These are phyloP conservation scores for Rhabdomys pumilio DNA, from an alignment of 2,797 vertebrate species.

Conservation along the genomic window DNA sequence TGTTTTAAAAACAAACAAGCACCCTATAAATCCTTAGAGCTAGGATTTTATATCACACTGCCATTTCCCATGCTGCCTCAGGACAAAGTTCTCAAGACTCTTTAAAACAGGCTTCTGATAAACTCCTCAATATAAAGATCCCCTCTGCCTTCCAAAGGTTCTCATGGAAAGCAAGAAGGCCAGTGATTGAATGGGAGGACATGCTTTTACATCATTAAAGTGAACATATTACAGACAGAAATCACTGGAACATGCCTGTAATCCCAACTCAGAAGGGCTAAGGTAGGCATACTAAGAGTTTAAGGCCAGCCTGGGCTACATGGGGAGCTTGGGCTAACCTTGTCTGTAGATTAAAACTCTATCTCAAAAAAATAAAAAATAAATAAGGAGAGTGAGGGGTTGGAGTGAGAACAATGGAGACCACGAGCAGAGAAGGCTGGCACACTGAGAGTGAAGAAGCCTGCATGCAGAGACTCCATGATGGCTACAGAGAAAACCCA, in stretches of 20 bases:
- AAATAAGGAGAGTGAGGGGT: background rate
- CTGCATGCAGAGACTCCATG: background rate
- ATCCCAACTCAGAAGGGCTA: background rate
- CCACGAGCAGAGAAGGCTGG: background rate
- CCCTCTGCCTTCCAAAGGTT: constrained; percentile 19
- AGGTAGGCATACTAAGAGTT: background rate
- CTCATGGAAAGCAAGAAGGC: constrained; percentile 32
- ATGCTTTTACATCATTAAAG: background rate
- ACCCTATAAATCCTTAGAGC: constrained; percentile 8
- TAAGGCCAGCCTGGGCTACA: background rate
- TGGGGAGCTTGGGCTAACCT: no score
- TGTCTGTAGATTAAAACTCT: background rate
- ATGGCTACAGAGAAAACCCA: background rate
- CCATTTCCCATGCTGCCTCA: background rate
- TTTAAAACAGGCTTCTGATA: constrained; percentile 12
- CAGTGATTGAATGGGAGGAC: background rate
- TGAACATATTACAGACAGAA: background rate
- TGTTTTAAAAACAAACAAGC: background rate
- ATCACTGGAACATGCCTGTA: background rate
- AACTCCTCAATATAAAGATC: background rate
- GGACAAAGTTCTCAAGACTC: constrained; percentile 33
- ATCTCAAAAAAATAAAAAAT: background rate
- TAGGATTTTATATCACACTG: constrained; percentile 22
- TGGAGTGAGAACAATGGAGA: background rate
- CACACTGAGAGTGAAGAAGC: background rate